Evolutionary conservation across 1,140 invertebrate genomes (phyloP), one percentile per base, ranked within the genome.

Genomic region (Atta cephalotes): DNA sequence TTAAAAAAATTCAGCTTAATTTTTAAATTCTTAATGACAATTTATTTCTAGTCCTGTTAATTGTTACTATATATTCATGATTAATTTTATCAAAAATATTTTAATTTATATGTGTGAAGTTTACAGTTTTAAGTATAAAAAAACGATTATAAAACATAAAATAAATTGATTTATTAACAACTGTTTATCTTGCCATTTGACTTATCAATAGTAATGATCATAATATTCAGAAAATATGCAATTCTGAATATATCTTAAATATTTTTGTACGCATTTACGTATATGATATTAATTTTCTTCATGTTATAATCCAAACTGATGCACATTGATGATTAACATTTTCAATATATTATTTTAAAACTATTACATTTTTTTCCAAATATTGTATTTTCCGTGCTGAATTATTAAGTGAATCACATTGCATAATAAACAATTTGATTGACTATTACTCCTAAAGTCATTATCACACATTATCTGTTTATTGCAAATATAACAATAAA

Each of bases 201-300:
- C 16, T 72, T n/a, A n/a, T 51, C 31, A 16, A 72, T 31, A 56
- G 0, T 51, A 51, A 14, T 51, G 14, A 28, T 18, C 53, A 72
- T 51, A 31, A 31, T 74, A 28, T 31, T 53, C 10, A 74, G 18
- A 74, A 56, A 58, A 58, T 3, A 58, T 31, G 31, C 31, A 31
- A 31, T 53, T 9, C 2, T n/a, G 2, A 18, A 72, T 72, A 49
- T 25, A 25, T 72, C 4, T 53, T 31, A 74, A 74, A 74, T 74
- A 74, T 74, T 74, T 74, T 74, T 4, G 31, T 74, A 56, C 31
- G 1, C n/a, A 21, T 56, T 53, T 74, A n/a, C n/a, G 12, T 18
- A n/a, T 53, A 16, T 31, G 1, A 1, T 10, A 72, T 71, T 14
- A 18, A 56, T 74, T 68, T 68, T 58, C 18, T 2, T 21, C n/a